Base-by-base conservation (phyloP, 2,113 vertebrate genomes). In the Semnornis frantzii region DNA sequence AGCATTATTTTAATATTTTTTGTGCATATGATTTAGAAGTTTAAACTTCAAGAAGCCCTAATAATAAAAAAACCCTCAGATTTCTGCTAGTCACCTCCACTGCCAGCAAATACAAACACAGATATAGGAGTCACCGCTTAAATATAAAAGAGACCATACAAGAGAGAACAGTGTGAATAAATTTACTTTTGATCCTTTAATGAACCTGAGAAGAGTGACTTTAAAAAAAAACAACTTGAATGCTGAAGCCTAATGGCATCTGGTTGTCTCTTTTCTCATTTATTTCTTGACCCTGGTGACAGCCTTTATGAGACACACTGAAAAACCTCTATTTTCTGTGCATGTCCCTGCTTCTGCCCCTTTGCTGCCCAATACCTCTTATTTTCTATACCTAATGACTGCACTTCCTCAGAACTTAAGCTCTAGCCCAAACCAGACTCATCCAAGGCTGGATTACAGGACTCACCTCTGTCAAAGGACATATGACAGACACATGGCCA, bases 1-100 rank as follows among this genome's bases (percentile, higher is more conserved):
- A 95, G 82, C 66, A 95, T 96, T 96, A 95, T 96, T 96, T 95
- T 95, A 96, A 96, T 96, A 95, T 94, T 96, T 96, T 97, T 96
- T 95, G 90, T 93, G 92, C 93, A 92, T 96, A 65, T 27, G 74
- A 95, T 96, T 95, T 89, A 80, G 83, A 91, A 86, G 30, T 80
- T 96, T 90, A 90, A 91, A 82, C 94, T 96, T 94, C 91, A 92
- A 92, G 92, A 91, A 91, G 66, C 46, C 74, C 82, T 86, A 94
- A 91, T 88, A 93, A 92, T 54, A 92, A 57, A 94, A 87, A 58
- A 90, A 65, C 44, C 82, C 90, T 96, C 77, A 79, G 78, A 66
- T 83, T 94, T 90, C 90, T 84, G 28, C 39, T 76, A 87, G 74
- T 92, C 91, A 85, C 75, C 82, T 83, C 81, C 4, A 2, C 83